Evolutionary conservation across 2,113 vertebrate species (phyloP), one percentile per base, ranked within the genome.

Genomic region (Callaeas wilsoni): DNA sequence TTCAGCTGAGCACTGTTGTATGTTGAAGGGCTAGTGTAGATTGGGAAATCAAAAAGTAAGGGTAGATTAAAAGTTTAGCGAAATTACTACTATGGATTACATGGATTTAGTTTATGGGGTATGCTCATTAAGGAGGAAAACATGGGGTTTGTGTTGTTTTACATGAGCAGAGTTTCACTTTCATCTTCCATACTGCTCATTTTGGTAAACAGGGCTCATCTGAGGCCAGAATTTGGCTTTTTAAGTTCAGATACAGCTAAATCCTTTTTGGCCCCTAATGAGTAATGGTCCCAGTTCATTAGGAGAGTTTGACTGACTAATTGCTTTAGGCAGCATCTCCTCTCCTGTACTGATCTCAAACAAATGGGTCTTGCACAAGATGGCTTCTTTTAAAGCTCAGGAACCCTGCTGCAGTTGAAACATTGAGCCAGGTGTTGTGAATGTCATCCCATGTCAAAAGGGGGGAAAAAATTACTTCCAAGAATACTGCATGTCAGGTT

Each of bases 391-490:
- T n/a, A 39, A 25, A 94, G 39, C 68, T 46, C 9, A 84, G 42
- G 41, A 73, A 7, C 30, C 32, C 30, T 21, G 56, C 16, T 56
- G 39, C 56, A 13, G 16, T 35, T 49, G 62, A 44, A 37, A 25
- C 47, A 25, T 17, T 55, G 33, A 70, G 25, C 37, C 19, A 60
- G 9, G 44, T 49, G 29, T 59, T 70, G 13, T 1, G 6, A 60
- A 71, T 32, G 22, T 57, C 7, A 17, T 52, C 46, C 44, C 23
- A 2, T 27, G 30, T 64, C 49, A 91, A 81, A 68, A 62, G 4
- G 7, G 33, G 4, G 0, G 0, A 3, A 26, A 25, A 13, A 6
- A 0, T 21, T 39, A 9, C 47, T 70, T 79, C 8, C 18, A 33
- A 16, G 37, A 57, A 17, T 17, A n/a, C 6, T 9, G 3, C 12